Percentiles rank a stretch among this genome's conserved stretches.
Evolutionary conservation across 2,888 invertebrate genomes (phyloP).

Genomic region (Campopleginae sp.): DNA sequence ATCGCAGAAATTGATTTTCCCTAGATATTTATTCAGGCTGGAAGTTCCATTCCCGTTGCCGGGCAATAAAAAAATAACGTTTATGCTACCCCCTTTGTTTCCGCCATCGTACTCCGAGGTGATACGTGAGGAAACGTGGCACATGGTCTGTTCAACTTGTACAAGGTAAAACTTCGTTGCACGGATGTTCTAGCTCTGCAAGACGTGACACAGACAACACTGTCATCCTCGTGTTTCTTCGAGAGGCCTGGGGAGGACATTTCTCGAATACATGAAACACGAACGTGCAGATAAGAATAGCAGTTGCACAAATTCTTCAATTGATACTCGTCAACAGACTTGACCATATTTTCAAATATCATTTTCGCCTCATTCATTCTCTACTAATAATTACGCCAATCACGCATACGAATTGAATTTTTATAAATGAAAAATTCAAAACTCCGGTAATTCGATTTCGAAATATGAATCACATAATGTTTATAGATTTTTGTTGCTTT

Average conservation of each 20-base stretch:
- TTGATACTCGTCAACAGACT: conserved; percentile 10
- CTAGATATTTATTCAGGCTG: conserved; percentile 8
- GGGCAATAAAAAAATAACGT: conserved; percentile 7
- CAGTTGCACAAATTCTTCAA: conserved; percentile 20
- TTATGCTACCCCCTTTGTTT: conserved; percentile 24
- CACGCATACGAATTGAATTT: background rate
- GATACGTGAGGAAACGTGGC: conserved; percentile 27
- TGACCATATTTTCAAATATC: background rate
- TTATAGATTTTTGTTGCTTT: background rate
- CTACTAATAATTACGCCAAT: background rate
- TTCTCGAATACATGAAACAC: background rate
- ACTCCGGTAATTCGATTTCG: background rate
- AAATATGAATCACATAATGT: background rate
- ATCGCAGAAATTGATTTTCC: conserved; percentile 39
- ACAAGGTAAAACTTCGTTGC: conserved; percentile 37
- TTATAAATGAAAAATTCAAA: background rate
- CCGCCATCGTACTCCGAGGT: conserved; percentile 1
- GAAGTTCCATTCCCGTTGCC: conserved; percentile 23
- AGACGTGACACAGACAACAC: conserved; percentile 12
- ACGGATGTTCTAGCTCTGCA: conserved; percentile 14
- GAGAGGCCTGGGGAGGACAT: conserved; percentile 8
- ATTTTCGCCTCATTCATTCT: background rate
- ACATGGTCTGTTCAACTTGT: conserved; percentile 35
- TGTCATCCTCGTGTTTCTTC: conserved; percentile 22
- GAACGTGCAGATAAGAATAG: background rate